Base-by-base conservation (phyloP, 2,888 invertebrate species). In the Conistra vaccinii region DNA sequence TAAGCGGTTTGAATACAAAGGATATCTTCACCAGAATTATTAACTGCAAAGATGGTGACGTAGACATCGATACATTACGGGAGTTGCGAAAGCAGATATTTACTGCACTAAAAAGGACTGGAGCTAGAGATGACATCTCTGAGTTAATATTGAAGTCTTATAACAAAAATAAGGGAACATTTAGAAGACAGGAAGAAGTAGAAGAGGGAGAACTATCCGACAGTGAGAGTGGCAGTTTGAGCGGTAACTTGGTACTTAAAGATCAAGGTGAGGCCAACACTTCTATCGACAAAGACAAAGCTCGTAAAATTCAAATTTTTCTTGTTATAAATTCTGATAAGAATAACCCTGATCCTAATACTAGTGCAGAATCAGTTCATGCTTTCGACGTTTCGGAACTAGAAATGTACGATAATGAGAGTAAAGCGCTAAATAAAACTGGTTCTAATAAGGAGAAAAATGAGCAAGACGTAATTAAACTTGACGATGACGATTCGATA, bases 161-260 rank as follows among this genome's bases (percentile, higher is more conserved):
- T 80, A 91, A 91, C 69, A 91, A 89, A 17, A 90, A 92, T 48
- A 93, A 90, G 55, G 85, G 7, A 29, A 39, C 76, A 82, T 3
- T 77, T 23, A 89, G 86, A 68, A 88, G 87, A 55, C 90, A 88
- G 73, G 84, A 85, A 55, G 96, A 96, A 87, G 89, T 96, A 26
- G 96, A 96, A 89, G 96, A 96, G 89, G 96, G 96, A 9, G 96
- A 96, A 89, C 80, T 96, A 61, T 96, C 96, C 17, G 96, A 96
- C 71, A 96, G 96, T 87, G 96, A 95, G 86, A 96, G 96, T 88
- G 94, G 95, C 20, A 95, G 93, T 85, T 88, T 96, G 74, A 96
- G 95, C 78, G 94, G 95, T 35, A 95, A 93, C 82, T 88, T 96
- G 76, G 91, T 95, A 5, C 88, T 94, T 32, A 84, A 86, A 70